Conservation (phyloP, 2,113 vertebrate genomes). For the Lethenteron camtschaticum region DNA sequence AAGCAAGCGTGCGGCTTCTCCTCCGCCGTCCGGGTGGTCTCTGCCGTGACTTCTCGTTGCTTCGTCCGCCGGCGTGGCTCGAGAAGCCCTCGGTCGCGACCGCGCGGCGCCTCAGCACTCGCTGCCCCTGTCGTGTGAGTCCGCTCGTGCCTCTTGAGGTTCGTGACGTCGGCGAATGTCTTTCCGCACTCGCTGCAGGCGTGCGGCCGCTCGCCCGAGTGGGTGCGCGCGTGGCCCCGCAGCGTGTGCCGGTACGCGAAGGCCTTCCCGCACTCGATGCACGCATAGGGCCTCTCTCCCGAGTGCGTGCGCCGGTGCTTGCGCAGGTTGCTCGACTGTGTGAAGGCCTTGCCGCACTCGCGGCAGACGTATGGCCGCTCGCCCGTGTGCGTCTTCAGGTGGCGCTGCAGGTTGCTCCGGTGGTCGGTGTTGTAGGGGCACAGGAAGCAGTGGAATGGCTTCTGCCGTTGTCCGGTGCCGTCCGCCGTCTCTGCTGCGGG, state of each 20-base stretch:
- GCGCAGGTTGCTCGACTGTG: neutral
- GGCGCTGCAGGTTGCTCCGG: neutral
- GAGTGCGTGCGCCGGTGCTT: neutral
- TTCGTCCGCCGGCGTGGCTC: too few species aligned
- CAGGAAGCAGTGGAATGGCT: neutral
- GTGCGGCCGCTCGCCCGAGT: conserved; percentile 2
- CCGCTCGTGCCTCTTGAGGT: neutral
- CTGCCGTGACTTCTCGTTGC: too few species aligned
- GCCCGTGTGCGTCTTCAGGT: conserved; percentile 1
- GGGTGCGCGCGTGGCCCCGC: conserved; percentile 4
- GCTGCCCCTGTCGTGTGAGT: neutral
- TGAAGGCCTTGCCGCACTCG: neutral
- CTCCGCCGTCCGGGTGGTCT: neutral
- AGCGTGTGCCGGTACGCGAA: neutral
- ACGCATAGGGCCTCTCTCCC: neutral
- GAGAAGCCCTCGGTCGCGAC: too few species aligned
- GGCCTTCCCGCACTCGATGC: conserved; percentile 1
- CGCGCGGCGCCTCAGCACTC: too few species aligned
- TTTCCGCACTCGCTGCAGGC: conserved; percentile 1
- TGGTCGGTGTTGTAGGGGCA: neutral
- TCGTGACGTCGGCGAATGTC: neutral
- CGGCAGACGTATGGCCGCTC: neutral
- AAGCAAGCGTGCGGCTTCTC: conserved; percentile 1
- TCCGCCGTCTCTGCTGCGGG: too few species aligned
- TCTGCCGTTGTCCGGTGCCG: too few species aligned